These are phyloP conservation scores for Anoplius nigerrimus DNA, from an alignment of 2,888 invertebrate species.

Conservation along the genomic window DNA sequence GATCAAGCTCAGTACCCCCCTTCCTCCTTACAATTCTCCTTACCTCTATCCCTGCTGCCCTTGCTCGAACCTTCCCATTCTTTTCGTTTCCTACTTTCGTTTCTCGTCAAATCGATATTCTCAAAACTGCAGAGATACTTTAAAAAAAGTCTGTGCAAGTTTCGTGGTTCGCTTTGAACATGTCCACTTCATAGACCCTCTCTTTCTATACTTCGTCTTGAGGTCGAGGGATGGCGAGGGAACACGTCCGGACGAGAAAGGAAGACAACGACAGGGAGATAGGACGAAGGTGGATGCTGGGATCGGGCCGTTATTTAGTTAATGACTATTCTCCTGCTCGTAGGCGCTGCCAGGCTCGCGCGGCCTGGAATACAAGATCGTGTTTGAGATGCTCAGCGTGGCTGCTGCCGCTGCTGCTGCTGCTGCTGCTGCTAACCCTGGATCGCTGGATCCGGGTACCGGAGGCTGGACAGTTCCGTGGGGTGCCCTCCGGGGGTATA, in stretches of 20 bases:
- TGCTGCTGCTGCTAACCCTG: slow-evolving; percentile 44
- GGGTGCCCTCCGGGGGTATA: slow-evolving; percentile 17
- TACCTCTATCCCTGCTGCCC: neutral
- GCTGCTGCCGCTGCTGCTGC: slow-evolving; percentile 23
- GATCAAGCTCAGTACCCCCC: neutral
- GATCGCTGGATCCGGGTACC: slow-evolving; percentile 64
- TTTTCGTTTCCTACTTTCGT: neutral
- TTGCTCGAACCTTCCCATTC: neutral
- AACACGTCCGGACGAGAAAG: slow-evolving; percentile 19
- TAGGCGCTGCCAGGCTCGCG: slow-evolving; percentile 63
- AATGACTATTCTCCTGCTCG: slow-evolving; percentile 74
- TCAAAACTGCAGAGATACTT: too few relatives aligned
- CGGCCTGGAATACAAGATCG: slow-evolving; percentile 73
- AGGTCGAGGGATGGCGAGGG: neutral
- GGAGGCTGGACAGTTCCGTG: slow-evolving; percentile 47
- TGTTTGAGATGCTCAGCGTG: slow-evolving; percentile 73
- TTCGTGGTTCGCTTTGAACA: too few relatives aligned
- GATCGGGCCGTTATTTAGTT: slow-evolving; percentile 73
- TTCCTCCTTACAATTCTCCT: neutral
- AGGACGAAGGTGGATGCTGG: slow-evolving; percentile 50
- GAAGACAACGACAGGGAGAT: slow-evolving; percentile 21
- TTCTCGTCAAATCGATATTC: too few relatives aligned
- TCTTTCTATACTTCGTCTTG: neutral
- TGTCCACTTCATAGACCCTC: too few relatives aligned
- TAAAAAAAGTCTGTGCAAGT: too few relatives aligned